Evolutionary conservation across 2,888 invertebrate genomes (phyloP).

Genomic region (Allygus modestus): DNA sequence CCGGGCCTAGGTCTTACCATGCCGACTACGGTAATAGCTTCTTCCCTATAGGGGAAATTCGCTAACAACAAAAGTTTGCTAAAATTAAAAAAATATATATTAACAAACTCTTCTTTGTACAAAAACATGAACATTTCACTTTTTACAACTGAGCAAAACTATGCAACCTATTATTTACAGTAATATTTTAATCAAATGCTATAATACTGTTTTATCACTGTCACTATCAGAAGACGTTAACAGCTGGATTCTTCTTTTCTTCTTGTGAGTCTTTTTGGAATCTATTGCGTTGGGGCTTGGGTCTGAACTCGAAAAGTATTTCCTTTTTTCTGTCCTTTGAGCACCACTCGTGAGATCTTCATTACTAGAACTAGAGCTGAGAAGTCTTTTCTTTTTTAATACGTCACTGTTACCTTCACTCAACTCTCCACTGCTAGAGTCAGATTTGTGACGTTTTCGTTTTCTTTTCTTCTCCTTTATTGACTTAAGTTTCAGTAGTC

Average conservation of each 20-base stretch:
- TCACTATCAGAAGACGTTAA: constrained; percentile 44
- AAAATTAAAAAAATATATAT: too few species aligned
- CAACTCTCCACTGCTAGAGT: constrained; percentile 22
- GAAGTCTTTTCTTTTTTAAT: constrained; percentile 29
- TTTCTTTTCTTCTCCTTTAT: constrained; percentile 63
- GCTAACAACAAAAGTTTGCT: too few species aligned
- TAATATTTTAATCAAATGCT: not conserved
- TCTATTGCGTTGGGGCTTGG: not conserved
- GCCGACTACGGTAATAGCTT: too few species aligned
- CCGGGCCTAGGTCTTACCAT: too few species aligned
- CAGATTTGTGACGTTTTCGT: not conserved
- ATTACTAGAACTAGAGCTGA: constrained; percentile 28
- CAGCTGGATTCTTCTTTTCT: not conserved
- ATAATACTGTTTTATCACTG: constrained; percentile 39
- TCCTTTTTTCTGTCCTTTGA: constrained; percentile 4
- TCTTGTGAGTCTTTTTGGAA: not conserved
- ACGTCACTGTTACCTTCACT: not conserved
- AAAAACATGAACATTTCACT: not conserved
- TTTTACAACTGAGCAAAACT: not conserved
- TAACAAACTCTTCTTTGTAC: too few species aligned
- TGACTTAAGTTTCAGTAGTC: constrained; percentile 61
- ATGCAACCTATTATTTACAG: constrained; percentile 11
- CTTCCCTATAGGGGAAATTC: too few species aligned
- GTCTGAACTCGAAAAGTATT: not conserved
- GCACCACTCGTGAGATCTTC: not conserved